phyloP scores from a whole-genome alignment of 2,888 invertebrate species.

The Melitaea athalia region DNA sequence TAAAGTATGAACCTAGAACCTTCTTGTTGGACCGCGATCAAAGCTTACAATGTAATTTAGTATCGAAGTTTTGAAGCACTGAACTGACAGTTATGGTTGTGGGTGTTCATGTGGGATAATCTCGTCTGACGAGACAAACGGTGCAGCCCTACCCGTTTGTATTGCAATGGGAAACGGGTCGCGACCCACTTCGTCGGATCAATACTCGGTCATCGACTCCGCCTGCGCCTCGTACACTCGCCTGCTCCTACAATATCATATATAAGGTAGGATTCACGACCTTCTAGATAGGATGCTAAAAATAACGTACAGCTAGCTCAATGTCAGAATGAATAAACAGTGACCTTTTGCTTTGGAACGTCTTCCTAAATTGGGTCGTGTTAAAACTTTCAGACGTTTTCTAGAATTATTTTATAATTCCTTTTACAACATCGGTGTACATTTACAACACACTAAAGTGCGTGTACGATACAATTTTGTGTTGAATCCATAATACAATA shows the following conservation, averaged over 20 bases:
- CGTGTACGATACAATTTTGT: too few relatives aligned
- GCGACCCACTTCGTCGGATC: constrained; percentile 78
- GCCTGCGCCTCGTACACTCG: constrained; percentile 58
- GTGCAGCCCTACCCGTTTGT: constrained; percentile 61
- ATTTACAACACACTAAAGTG: too few relatives aligned
- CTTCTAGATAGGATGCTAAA: constrained; percentile 39
- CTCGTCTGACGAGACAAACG: constrained; percentile 45
- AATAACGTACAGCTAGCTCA: constrained; percentile 36
- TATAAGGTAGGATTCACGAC: constrained; percentile 41
- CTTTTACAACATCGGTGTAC: neutral
- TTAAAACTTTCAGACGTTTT: constrained; percentile 12
- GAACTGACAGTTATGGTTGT: constrained; percentile 3
- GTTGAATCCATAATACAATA: too few relatives aligned
- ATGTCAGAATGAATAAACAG: constrained; percentile 26
- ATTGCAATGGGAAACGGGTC: constrained; percentile 78
- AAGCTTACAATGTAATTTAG: neutral
- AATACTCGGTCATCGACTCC: constrained; percentile 81
- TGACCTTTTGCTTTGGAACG: constrained; percentile 21
- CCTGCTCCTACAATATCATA: constrained; percentile 51
- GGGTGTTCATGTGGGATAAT: constrained; percentile 29
- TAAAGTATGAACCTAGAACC: neutral
- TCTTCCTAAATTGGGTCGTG: constrained; percentile 23
- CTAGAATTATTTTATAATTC: neutral
- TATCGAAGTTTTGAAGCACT: neutral
- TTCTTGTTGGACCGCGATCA: neutral